Conservation (phyloP, 2,113 vertebrate species). For the Dicerorhinus sumatrensis region DNA sequence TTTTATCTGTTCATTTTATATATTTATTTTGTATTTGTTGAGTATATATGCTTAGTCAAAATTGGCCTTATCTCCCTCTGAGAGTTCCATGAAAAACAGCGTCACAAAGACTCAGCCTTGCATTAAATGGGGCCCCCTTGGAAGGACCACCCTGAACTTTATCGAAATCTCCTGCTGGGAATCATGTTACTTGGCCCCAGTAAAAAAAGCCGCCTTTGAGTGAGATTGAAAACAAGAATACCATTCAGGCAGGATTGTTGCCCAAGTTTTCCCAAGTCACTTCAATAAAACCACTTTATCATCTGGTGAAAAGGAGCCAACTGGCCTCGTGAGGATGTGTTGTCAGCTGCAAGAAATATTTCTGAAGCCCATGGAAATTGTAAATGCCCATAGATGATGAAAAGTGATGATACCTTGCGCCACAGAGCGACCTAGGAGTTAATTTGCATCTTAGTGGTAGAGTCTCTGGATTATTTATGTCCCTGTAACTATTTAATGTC, state of each 20-base stretch:
- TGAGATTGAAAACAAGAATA: slow-evolving; percentile 27
- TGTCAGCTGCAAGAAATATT: not conserved
- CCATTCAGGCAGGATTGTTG: slow-evolving; percentile 23
- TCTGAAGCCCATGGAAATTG: not conserved
- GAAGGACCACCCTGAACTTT: slow-evolving; percentile 59
- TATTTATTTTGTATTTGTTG: slow-evolving; percentile 66
- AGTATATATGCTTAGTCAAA: not conserved
- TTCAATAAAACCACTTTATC: slow-evolving; percentile 32
- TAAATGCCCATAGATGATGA: not conserved
- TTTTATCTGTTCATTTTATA: slow-evolving; percentile 51
- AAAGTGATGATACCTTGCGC: not conserved
- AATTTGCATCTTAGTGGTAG: slow-evolving; percentile 30
- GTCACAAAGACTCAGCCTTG: not conserved
- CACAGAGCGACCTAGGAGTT: not conserved
- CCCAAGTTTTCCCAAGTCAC: slow-evolving; percentile 13
- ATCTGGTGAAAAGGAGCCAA: not conserved
- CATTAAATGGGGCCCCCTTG: not conserved
- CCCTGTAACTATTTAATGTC: slow-evolving; percentile 70
- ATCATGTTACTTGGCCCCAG: slow-evolving; percentile 56
- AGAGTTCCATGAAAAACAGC: slow-evolving; percentile 37
- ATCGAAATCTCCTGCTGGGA: slow-evolving; percentile 47
- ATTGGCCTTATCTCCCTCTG: not conserved
- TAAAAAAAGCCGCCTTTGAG: slow-evolving; percentile 64
- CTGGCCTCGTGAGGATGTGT: not conserved
- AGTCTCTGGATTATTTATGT: slow-evolving; percentile 73